Base-by-base conservation (phyloP, 2,113 vertebrate species). In the Cottus gobio region DNA sequence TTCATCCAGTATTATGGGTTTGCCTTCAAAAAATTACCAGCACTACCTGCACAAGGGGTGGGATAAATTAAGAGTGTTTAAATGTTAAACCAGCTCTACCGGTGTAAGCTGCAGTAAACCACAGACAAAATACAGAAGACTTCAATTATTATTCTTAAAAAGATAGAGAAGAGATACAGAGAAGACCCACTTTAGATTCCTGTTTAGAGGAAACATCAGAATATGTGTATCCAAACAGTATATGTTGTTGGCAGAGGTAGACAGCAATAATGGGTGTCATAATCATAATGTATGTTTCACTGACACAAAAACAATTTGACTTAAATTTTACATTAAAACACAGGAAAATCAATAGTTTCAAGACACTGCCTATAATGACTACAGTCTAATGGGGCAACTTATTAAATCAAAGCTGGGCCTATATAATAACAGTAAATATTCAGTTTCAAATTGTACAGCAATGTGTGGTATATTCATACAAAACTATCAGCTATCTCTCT, bases 1-100 rank as follows among this genome's bases (percentile, higher is more conserved):
- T 93, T 93, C 93, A 93, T 63, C 82, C 87, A 91, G 76, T 93
- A 93, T 95, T 95, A 94, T 94, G 93, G 94, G 92, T 94, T 94
- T 77, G 91, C 68, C 90, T 94, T 94, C 91, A 94, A 92, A 93
- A 13, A 93, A 94, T 89, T 66, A 91, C 92, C 92, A 94, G 87
- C 91, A 89, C 88, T 94, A 82, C 50, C 48, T 82, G 73, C 81
- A 89, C 73, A 83, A 44, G 42, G 54, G 72, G 46, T 22, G 54
- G 39, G 42, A 50, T 79, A 63, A 81, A 72, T 72, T 71, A 28
- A 44, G 58, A 64, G 77, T 87, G 54, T 83, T 87, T 71, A 69
- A 77, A 79, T 86, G 62, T 80, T 56, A 73, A 81, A 86, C 57
- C 77, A 77, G 54, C 56, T 84, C 74, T 69, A 84, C 83, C 44